Percentiles rank a stretch among this genome's conserved stretches.
These are phyloP conservation scores for Pristionchus mayeri DNA, from an alignment of 2,888 invertebrate species.

Conservation along the genomic window DNA sequence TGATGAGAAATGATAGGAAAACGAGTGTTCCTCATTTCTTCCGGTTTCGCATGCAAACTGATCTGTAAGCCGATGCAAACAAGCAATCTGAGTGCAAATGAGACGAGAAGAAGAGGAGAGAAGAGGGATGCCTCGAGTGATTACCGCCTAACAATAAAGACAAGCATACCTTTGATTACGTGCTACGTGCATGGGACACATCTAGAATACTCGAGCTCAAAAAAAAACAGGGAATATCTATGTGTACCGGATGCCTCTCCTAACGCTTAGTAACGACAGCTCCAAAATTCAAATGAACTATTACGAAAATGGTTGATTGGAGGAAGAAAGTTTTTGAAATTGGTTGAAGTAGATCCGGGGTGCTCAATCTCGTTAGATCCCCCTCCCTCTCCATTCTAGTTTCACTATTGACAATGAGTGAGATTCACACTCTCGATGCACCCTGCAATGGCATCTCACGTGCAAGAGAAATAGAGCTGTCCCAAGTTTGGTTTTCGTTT, in stretches of 20 bases:
- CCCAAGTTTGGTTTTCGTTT: too few relatives aligned
- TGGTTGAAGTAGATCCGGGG: neutral
- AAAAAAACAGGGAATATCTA: too few relatives aligned
- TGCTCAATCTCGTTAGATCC: neutral
- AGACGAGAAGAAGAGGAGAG: neutral
- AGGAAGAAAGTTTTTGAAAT: neutral
- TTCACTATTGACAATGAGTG: conserved; percentile 27
- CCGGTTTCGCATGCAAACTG: neutral
- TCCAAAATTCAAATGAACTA: too few relatives aligned
- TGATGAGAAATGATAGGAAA: too few relatives aligned
- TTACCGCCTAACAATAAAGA: neutral
- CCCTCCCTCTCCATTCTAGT: conserved; percentile 5
- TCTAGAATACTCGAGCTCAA: neutral
- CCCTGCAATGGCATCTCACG: neutral
- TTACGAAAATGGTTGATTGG: neutral
- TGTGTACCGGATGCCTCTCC: too few relatives aligned
- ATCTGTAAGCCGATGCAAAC: conserved; percentile 11
- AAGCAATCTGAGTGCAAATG: conserved; percentile 23
- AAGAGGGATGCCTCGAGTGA: neutral
- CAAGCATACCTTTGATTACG: neutral
- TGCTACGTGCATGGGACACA: neutral
- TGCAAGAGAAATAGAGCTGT: too few relatives aligned
- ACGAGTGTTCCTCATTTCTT: neutral
- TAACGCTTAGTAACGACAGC: too few relatives aligned
- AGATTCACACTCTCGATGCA: neutral